Conservation (phyloP, 1,140 invertebrate genomes). For the Lasioglossum baleicum region DNA sequence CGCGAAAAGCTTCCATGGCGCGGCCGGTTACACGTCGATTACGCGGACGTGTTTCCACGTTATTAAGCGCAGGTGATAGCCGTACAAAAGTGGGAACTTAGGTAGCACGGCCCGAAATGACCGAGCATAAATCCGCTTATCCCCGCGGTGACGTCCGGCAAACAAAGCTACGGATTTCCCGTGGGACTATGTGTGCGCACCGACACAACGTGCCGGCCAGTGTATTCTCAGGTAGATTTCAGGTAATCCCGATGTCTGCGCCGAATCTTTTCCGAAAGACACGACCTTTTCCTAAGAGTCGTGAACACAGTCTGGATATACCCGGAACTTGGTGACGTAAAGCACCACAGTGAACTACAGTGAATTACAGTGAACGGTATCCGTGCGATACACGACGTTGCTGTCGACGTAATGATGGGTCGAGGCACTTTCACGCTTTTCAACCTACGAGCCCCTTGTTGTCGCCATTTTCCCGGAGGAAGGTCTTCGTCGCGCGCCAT, state of each 20-base stretch:
- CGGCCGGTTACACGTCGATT: slow-evolving; percentile 47
- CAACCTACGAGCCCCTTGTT: background rate
- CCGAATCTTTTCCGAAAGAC: slow-evolving; percentile 39
- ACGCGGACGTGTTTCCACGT: slow-evolving; percentile 56
- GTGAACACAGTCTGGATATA: slow-evolving; percentile 20
- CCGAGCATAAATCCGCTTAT: slow-evolving; percentile 72
- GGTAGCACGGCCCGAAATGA: slow-evolving; percentile 52
- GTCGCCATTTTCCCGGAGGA: background rate
- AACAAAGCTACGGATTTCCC: slow-evolving; percentile 71
- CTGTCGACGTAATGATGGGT: background rate
- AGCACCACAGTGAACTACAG: background rate
- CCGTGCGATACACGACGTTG: background rate
- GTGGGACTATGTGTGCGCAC: slow-evolving; percentile 57
- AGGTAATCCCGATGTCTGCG: slow-evolving; percentile 56
- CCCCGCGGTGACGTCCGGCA: slow-evolving; percentile 61
- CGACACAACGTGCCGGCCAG: slow-evolving; percentile 62
- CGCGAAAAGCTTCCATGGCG: background rate
- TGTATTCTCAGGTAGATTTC: slow-evolving; percentile 70
- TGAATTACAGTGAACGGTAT: background rate
- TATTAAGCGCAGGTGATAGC: slow-evolving; percentile 68
- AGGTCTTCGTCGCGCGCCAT: background rate
- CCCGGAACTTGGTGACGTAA: background rate
- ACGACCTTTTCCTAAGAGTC: background rate
- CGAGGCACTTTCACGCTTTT: background rate
- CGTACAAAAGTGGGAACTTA: slow-evolving; percentile 40